Conservation (phyloP, 2,113 vertebrate genomes). For the Acanthochromis polyacanthus region DNA sequence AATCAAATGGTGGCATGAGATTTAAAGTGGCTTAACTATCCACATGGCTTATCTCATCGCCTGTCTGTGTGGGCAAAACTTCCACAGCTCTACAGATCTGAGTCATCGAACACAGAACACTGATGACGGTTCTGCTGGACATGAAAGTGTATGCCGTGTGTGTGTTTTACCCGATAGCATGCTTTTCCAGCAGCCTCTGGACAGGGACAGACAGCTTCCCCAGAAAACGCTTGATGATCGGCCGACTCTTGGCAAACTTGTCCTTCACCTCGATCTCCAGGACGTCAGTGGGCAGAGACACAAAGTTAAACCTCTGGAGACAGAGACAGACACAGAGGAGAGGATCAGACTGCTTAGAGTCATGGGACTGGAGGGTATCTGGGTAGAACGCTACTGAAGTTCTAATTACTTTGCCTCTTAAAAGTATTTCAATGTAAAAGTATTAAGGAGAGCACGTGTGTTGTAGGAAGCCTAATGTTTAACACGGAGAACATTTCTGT, state of each 20-base stretch:
- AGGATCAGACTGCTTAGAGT: too few species aligned
- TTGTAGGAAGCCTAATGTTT: too few species aligned
- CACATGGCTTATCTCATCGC: background rate
- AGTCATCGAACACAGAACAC: too few species aligned
- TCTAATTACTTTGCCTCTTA: too few species aligned
- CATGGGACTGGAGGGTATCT: too few species aligned
- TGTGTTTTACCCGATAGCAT: constrained; percentile 93
- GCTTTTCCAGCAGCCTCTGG: constrained; percentile 96
- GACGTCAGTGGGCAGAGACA: constrained; percentile 97
- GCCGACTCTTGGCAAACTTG: constrained; percentile 98
- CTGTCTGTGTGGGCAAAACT: background rate
- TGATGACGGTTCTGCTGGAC: background rate
- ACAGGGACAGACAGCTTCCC: constrained; percentile 97
- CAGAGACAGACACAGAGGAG: constrained; percentile 52
- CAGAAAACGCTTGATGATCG: constrained; percentile 98
- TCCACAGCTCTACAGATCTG: background rate
- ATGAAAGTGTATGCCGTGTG: background rate
- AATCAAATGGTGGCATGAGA: too few species aligned
- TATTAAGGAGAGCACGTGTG: too few species aligned
- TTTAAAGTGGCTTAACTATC: background rate
- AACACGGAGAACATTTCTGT: too few species aligned
- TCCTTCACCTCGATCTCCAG: constrained; percentile 99
- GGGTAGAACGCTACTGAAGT: too few species aligned
- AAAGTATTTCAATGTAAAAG: too few species aligned
- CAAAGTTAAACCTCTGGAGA: constrained; percentile 93